These are phyloP conservation scores for Procambarus virginalis DNA, from an alignment of 1,140 invertebrate genomes.

Conservation along the genomic window DNA sequence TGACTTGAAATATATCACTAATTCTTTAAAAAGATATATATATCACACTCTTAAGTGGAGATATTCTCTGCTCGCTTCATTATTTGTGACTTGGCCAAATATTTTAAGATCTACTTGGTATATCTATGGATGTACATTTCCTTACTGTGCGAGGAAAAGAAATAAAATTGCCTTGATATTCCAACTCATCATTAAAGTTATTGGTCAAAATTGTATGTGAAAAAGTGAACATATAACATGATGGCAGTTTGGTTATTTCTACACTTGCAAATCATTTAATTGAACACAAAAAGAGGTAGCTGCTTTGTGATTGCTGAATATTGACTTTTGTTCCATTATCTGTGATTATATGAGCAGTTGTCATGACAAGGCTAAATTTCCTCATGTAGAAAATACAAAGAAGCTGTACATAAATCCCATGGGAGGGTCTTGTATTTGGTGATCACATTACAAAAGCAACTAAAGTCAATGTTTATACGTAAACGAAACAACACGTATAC, in stretches of 20 bases:
- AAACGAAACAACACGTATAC: conserved; percentile 8
- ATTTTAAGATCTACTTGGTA: conserved; percentile 30
- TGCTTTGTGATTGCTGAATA: neutral
- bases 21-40: conserved; percentile 1
- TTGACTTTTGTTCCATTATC: no score
- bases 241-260: conserved; percentile 12
- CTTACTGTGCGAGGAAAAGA: neutral
- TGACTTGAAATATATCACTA: conserved; percentile 22
- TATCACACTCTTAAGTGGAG: conserved; percentile 30
- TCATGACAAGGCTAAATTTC: conserved; percentile 14
- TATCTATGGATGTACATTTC: conserved; percentile 7
- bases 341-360: neutral
- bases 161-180: conserved; percentile 10
- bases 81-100: conserved; percentile 15
- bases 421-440: conserved; percentile 24
- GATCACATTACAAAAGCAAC: conserved; percentile 27
- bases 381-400: conserved; percentile 7
- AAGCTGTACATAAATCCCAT: conserved; percentile 13
- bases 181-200: conserved; percentile 6
- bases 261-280: conserved; percentile 10
- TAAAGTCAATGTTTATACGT: conserved; percentile 13
- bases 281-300: neutral
- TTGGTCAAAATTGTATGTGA: neutral
- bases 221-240: conserved; percentile 17
- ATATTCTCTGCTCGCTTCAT: conserved; percentile 36